Conservation (phyloP, 2,113 vertebrate species). For the Potamarius usumacintae region DNA sequence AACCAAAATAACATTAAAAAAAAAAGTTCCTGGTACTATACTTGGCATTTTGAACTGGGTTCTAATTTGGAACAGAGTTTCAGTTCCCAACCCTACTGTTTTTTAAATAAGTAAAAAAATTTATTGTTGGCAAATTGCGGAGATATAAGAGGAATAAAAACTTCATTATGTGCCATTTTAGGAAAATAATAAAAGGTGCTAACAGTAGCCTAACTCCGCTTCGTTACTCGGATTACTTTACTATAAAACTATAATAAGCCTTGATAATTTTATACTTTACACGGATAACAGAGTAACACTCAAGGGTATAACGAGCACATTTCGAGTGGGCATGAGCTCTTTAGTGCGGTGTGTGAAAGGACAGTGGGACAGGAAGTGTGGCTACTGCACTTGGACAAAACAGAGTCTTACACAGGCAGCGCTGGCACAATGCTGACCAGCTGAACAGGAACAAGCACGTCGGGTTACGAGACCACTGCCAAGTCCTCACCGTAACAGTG, state of each 20-base stretch:
- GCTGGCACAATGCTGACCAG: constrained; percentile 22
- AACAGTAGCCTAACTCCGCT: not conserved
- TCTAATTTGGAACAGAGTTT: no score
- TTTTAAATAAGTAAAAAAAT: not conserved
- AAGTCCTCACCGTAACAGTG: not conserved
- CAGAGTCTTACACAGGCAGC: not conserved
- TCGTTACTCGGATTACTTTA: no score
- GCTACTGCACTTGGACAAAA: not conserved
- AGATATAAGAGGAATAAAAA: not conserved
- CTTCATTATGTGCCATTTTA: not conserved
- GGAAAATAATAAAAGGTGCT: not conserved
- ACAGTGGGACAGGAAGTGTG: constrained; percentile 3
- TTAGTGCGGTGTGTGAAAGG: not conserved
- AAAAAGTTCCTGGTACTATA: no score
- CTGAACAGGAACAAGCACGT: constrained; percentile 25
- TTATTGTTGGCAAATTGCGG: not conserved
- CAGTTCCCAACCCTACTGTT: no score
- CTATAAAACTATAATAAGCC: no score
- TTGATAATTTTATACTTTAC: no score
- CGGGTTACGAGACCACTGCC: constrained; percentile 9
- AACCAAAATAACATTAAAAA: no score
- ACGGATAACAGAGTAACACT: not conserved
- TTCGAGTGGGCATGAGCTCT: not conserved
- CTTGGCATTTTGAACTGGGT: no score
- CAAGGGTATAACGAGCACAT: not conserved